Evolutionary conservation across 1,140 invertebrate species (phyloP).

Genomic region (Apis mellifera): DNA sequence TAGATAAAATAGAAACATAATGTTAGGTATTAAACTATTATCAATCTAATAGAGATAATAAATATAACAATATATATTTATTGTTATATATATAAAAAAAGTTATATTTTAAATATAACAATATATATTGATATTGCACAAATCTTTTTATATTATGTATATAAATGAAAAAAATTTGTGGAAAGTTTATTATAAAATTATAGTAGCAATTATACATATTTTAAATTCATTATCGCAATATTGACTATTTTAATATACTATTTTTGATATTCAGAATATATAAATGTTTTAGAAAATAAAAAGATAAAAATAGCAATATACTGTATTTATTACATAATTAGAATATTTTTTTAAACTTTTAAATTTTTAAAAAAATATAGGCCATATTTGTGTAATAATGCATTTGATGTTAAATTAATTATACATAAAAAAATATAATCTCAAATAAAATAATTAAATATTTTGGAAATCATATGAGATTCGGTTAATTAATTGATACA

Average conservation of each 20-base stretch:
- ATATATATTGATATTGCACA: constrained; percentile 20
- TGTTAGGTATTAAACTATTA: not conserved
- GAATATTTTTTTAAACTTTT: not conserved
- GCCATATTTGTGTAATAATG: constrained; percentile 23
- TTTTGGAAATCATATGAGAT: constrained; percentile 13
- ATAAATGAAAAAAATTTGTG: constrained; percentile 8
- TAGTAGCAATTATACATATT: not conserved
- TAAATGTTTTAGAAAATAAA: not conserved
- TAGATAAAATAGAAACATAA: constrained; percentile 3
- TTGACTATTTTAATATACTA: not conserved
- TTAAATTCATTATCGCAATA: constrained; percentile 10
- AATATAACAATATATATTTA: not conserved
- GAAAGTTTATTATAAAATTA: constrained; percentile 26
- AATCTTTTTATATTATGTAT: not conserved
- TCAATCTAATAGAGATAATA: constrained; percentile 1
- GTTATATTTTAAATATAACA: not conserved
- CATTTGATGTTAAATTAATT: constrained; percentile 31
- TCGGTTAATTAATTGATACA: constrained; percentile 11
- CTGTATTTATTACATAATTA: not conserved
- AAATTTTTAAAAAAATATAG: constrained; percentile 41
- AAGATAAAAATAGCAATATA: not conserved
- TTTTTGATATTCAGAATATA: not conserved
- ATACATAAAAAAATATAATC: not conserved
- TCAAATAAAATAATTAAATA: constrained; percentile 19
- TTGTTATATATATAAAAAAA: too few relatives aligned